A percentile compares a stretch with the other conserved stretches of the same genome.
These are phyloP conservation scores for Sebastes iracundus DNA, from an alignment of 2,797 vertebrate species.

Conservation along the genomic window DNA sequence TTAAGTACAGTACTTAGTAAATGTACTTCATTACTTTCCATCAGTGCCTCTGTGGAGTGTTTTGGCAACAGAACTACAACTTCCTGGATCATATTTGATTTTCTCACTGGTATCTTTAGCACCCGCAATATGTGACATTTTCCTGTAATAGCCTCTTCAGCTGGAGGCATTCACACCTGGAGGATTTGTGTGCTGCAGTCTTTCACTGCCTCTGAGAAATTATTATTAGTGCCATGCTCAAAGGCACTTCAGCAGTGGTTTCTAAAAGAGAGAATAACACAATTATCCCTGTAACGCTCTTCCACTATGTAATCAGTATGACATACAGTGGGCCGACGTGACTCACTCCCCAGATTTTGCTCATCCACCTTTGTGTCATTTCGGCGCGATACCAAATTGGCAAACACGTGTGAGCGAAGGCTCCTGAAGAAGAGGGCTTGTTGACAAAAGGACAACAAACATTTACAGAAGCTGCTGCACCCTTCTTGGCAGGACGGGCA, in stretches of 20 bases:
- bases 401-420: slow-evolving; percentile 37
- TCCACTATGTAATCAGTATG: background rate
- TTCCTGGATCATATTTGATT: background rate
- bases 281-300: background rate
- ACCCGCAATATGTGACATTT: slow-evolving; percentile 11
- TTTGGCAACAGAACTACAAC: background rate
- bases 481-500: slow-evolving; percentile 56
- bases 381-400: slow-evolving; percentile 52
- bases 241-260: background rate
- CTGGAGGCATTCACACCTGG: slow-evolving; percentile 15
- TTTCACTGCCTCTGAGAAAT: background rate
- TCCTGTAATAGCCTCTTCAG: slow-evolving; percentile 7
- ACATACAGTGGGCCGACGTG: slow-evolving; percentile 12
- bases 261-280: background rate
- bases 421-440: slow-evolving; percentile 49
- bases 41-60: background rate
- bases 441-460: slow-evolving; percentile 80
- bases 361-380: slow-evolving; percentile 45
- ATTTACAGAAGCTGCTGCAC: slow-evolving; percentile 78
- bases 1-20: background rate
- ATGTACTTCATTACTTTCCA: background rate
- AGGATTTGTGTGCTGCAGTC: background rate
- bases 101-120: background rate
- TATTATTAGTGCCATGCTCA: background rate
- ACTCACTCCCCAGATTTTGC: slow-evolving; percentile 27